Percentiles rank a stretch among this genome's conserved stretches.
Conservation (phyloP, 2,888 invertebrate species). For the Oscheius myriophilus region DNA sequence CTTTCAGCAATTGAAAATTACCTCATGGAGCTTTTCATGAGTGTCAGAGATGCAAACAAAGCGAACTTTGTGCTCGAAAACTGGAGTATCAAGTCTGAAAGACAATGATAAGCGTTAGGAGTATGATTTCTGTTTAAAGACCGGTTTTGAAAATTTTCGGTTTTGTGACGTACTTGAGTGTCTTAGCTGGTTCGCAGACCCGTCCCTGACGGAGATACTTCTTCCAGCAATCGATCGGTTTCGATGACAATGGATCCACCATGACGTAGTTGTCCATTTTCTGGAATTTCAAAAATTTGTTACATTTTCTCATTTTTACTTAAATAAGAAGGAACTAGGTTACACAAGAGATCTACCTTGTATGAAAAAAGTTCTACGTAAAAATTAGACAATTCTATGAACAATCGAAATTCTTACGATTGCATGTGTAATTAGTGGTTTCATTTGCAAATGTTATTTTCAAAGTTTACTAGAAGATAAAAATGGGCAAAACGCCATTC, state of each 20-base stretch:
- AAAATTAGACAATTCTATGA: too few relatives aligned
- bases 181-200: constrained; percentile 65
- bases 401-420: too few relatives aligned
- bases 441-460: too few relatives aligned
- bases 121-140: constrained; percentile 8
- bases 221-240: constrained; percentile 69
- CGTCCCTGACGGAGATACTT: constrained; percentile 67
- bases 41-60: constrained; percentile 69
- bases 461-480: too few relatives aligned
- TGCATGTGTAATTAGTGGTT: too few relatives aligned
- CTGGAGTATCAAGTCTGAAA: constrained; percentile 63
- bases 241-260: constrained; percentile 64
- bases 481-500: too few relatives aligned
- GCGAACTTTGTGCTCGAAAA: constrained; percentile 59
- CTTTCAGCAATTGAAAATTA: neutral
- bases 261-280: constrained; percentile 56
- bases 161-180: constrained; percentile 48
- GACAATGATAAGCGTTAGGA: too few relatives aligned
- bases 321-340: neutral
- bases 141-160: constrained; percentile 1
- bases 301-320: too few relatives aligned
- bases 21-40: constrained; percentile 65
- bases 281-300: neutral
- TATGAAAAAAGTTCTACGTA: too few relatives aligned
- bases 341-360: too few relatives aligned